Percentiles rank a stretch among this genome's conserved stretches.
These are phyloP conservation scores for Pseudorasbora parva DNA, from an alignment of 2,113 vertebrate genomes.

Conservation along the genomic window DNA sequence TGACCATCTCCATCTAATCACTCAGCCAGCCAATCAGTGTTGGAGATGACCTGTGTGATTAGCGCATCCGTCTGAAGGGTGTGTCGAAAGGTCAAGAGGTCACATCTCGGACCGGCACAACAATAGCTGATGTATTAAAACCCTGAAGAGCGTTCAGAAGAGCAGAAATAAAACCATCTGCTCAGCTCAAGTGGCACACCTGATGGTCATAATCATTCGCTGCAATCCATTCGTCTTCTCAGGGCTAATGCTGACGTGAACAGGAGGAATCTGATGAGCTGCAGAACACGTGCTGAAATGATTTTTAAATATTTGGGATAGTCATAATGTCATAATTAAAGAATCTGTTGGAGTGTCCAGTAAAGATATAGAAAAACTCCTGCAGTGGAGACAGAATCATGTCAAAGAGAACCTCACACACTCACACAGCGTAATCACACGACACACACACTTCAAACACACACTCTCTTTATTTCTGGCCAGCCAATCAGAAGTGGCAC, in stretches of 20 bases:
- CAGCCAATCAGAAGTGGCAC: slow-evolving; percentile 9
- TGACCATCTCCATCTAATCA: slow-evolving; percentile 64
- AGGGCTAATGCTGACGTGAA: too few species aligned
- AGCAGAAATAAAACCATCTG: too few species aligned
- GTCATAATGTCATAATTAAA: neutral
- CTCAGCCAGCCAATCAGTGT: slow-evolving; percentile 60
- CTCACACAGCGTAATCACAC: slow-evolving; percentile 53
- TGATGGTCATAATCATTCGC: too few species aligned
- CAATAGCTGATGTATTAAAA: slow-evolving; percentile 42
- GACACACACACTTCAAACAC: slow-evolving; percentile 34
- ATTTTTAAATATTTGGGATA: neutral
- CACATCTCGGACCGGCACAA: slow-evolving; percentile 15
- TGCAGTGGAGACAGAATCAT: slow-evolving; percentile 65
- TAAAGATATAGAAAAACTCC: slow-evolving; percentile 28
- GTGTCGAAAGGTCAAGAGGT: slow-evolving; percentile 45
- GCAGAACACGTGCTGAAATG: neutral
- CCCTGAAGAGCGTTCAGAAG: neutral
- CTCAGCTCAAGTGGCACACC: too few species aligned
- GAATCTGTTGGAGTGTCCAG: slow-evolving; percentile 15
- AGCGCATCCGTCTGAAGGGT: slow-evolving; percentile 36
- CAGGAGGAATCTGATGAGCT: neutral
- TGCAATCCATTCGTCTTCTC: too few species aligned
- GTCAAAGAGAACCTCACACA: slow-evolving; percentile 63
- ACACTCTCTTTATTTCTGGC: slow-evolving; percentile 26
- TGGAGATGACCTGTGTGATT: slow-evolving; percentile 61